Conservation (phyloP, 1,140 invertebrate species). For the Acromyrmex echinatior region DNA sequence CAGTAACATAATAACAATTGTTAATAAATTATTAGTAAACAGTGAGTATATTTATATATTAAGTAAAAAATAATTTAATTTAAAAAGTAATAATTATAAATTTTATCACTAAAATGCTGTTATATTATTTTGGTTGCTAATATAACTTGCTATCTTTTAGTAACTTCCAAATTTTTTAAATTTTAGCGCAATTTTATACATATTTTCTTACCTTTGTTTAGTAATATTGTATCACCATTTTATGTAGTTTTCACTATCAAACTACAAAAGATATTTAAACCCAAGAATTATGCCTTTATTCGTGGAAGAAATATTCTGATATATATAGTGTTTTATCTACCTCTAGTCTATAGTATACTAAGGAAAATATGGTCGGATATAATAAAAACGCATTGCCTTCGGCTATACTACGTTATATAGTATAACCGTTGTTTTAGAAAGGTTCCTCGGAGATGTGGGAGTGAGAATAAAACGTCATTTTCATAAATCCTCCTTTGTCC, state of each 20-base stretch:
- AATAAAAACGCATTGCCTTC: conserved; percentile 64
- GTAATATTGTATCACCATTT: background rate
- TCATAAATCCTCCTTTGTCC: conserved; percentile 36
- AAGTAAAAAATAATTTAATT: background rate
- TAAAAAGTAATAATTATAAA: background rate
- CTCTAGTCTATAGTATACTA: background rate
- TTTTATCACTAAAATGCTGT: background rate
- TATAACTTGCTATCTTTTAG: background rate
- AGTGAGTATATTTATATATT: background rate
- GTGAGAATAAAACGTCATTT: conserved; percentile 70
- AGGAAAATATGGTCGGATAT: conserved; percentile 58
- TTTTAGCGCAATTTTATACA: background rate
- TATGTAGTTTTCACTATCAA: background rate
- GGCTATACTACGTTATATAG: conserved; percentile 35
- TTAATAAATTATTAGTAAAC: background rate
- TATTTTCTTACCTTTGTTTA: background rate
- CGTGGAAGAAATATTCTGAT: background rate
- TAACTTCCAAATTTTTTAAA: background rate
- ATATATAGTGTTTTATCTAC: conserved; percentile 37
- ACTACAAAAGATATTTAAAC: conserved; percentile 18
- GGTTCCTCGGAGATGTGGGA: conserved; percentile 50
- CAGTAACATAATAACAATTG: background rate
- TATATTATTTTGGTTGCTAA: background rate
- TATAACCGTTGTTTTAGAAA: conserved; percentile 64
- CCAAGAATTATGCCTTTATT: conserved; percentile 17